Base-by-base conservation (phyloP, 1,140 invertebrate species). In the Schlechtendalia chinensis region DNA sequence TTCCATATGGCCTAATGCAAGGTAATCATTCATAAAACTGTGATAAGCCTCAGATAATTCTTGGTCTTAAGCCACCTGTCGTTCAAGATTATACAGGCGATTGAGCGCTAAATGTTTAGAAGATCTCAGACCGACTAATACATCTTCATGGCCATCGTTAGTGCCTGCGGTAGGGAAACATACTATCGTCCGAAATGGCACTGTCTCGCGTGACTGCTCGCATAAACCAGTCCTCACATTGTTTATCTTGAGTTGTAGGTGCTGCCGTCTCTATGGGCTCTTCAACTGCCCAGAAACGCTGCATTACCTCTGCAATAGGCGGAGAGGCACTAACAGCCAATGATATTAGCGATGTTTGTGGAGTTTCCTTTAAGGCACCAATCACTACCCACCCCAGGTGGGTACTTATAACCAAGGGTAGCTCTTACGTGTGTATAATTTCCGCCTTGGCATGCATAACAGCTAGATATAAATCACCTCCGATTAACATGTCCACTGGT, bases 11-110 rank as follows among this genome's bases (percentile, higher is more conserved):
- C n/a, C n/a, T n/a, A n/a, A n/a, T n/a, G 45, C 0, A 11, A 3
- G 5, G 17, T 74, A 74, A 8, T 22, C 27, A 27, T 47, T 5
- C 67, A 69, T 69, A 4, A 86, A 85, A 61, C 85, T 84, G 58
- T 83, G 82, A 39, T 86, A 86, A 54, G 85, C 83, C 81, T 83
- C 29, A 80, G 80, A 83, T 19, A 86, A 72, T 22, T 82, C 81
- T 75, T 80, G 77, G 67, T 83, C 63, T n/a, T 75, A 82, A 47
- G 81, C 17, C 1, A 86, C 71, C 82, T 67, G 84, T 54, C 56
- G 83, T 82, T 85, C 84, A 81, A 85, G 54, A 22, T 53, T 53
- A 53, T 59, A 22, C 24, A 84, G 82, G 45, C 82, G 80, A 29
- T 56, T 67, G 12, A 81, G 1, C 27, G 83, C 83, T 17, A 82